Evolutionary conservation across 2,113 vertebrate species (phyloP).

Genomic region (Elachura formosa): DNA sequence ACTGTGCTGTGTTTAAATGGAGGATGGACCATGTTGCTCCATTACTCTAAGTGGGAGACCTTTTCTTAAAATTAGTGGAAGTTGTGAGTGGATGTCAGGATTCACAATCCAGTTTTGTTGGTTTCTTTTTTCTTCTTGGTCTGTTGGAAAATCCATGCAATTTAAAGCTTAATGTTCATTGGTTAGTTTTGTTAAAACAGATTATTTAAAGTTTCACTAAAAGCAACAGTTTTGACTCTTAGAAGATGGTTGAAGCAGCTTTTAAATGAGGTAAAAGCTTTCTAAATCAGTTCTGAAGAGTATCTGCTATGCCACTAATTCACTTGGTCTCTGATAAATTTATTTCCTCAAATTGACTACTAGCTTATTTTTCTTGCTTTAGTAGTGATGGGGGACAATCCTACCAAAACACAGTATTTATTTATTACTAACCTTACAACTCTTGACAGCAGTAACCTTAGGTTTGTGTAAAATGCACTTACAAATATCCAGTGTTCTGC

Average conservation of each 20-base stretch:
- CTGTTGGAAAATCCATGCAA: background rate
- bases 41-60: background rate
- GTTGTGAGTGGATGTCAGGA: background rate
- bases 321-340: background rate
- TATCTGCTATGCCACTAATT: background rate
- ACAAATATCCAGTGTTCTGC: background rate
- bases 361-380: background rate
- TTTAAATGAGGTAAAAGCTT: background rate
- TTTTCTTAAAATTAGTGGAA: background rate
- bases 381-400: background rate
- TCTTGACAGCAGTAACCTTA: background rate
- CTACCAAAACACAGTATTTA: background rate
- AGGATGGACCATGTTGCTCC: background rate
- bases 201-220: background rate
- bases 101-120: background rate
- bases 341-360: background rate
- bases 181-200: background rate
- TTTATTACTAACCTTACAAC: background rate
- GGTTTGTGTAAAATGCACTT: background rate
- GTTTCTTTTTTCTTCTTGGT: background rate
- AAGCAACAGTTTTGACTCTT: background rate
- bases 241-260: background rate
- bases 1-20: background rate
- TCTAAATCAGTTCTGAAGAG: background rate
- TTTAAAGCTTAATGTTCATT: background rate